Evolutionary conservation across 1,140 invertebrate genomes (phyloP), one percentile per base, ranked within the genome.

Genomic region (Drosophila takahashii): DNA sequence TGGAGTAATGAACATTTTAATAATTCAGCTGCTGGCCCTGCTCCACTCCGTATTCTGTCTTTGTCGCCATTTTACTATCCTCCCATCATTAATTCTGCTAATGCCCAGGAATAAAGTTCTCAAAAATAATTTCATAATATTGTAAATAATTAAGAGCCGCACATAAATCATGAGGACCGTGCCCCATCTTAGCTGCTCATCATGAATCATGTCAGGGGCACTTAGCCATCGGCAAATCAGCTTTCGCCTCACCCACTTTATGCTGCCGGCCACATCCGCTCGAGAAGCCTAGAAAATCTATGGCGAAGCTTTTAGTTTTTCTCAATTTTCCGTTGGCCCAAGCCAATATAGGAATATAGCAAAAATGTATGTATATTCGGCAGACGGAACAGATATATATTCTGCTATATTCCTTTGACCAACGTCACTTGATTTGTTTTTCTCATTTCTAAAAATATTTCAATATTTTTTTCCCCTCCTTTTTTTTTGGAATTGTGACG

Each of bases 141-240:
- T 86, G 59, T 86, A 74, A 85, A 85, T 87, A 83, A 87, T 86
- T 87, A 76, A 86, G 70, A 72, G 61, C 45, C 70, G 57, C 16
- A 61, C 62, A 71, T 62, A 60, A 84, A 79, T 81, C 70, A 73
- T 59, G 45, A 53, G 58, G 45, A 53, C 18, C 10, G 3, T 8
- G 32, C n/a, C 16, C 29, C 60, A 32, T 16, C 42, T 26, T 11
- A 3, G 8, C 34, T 3, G 26, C 65, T 47, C 41, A 42, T 56
- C 59, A 44, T 72, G 78, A 86, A 79, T 87, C 79, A 86, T 90
- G 84, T 89, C 84, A 89, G 85, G 85, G 85, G 80, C 84, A 89
- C 80, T 86, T 79, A 54, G 65, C 44, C 66, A 76, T 52, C 52
- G 69, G 70, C 51, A 51, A 61, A 73, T 72, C 70, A 72, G 48